Percentiles rank a stretch among this genome's conserved stretches.
These are phyloP conservation scores for Drosophila buzzatii DNA, from an alignment of 2,888 invertebrate genomes.

Conservation along the genomic window DNA sequence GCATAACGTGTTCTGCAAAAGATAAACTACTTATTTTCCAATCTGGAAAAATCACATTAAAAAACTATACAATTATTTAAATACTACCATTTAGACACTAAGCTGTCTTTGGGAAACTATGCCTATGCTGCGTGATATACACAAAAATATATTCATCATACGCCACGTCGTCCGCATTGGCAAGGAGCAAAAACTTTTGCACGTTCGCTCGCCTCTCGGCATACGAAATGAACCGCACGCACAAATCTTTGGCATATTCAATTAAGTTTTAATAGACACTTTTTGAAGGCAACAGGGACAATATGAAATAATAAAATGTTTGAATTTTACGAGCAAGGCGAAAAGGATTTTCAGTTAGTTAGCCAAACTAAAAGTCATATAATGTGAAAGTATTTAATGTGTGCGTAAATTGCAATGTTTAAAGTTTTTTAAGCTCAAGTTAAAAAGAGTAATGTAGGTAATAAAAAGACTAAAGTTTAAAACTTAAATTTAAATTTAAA, in stretches of 20 bases:
- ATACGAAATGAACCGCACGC: constrained; percentile 63
- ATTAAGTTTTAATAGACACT: constrained; percentile 65
- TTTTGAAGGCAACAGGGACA: constrained; percentile 32
- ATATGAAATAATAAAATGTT: constrained; percentile 12
- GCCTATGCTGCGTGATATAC: constrained; percentile 8
- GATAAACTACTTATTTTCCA: no score
- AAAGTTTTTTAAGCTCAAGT: no score
- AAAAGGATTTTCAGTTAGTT: constrained; percentile 5
- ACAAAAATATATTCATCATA: constrained; percentile 67
- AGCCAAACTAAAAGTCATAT: neutral
- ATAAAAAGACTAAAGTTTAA: no score
- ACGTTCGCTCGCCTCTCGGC: constrained; percentile 49
- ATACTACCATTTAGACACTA: constrained; percentile 23
- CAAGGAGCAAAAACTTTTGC: constrained; percentile 48
- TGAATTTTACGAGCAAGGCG: constrained; percentile 21
- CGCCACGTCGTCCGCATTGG: constrained; percentile 47
- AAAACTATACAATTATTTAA: neutral
- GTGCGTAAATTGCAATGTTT: neutral
- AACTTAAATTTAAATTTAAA: no score
- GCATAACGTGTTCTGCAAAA: neutral
- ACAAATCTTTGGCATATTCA: constrained; percentile 65
- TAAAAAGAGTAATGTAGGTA: no score
- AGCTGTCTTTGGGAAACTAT: constrained; percentile 16
- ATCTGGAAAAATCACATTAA: neutral
- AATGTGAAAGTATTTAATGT: neutral